Conservation (phyloP, 1,140 invertebrate genomes). For the Halesus radiatus region DNA sequence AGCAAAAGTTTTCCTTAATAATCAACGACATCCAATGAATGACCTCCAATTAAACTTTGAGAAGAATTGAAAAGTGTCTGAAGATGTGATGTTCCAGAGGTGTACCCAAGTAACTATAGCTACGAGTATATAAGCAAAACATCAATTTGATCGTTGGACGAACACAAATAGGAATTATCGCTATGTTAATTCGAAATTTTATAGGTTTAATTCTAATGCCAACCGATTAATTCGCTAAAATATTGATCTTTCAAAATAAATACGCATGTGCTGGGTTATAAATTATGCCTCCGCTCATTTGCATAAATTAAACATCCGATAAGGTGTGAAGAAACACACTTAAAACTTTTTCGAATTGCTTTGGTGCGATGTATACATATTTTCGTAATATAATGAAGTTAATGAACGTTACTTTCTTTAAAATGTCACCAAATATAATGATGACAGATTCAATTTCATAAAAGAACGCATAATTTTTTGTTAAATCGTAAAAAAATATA, state of each 20-base stretch:
- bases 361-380: neutral
- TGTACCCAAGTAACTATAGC: neutral
- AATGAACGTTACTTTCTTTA: neutral
- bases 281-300: constrained; percentile 16
- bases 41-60: neutral
- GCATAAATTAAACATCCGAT: constrained; percentile 22
- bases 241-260: constrained; percentile 8
- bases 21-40: too few species aligned
- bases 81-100: neutral
- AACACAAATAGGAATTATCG: constrained; percentile 30
- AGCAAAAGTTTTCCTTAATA: too few species aligned
- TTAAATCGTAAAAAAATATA: neutral
- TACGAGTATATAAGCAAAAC: neutral
- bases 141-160: constrained; percentile 6
- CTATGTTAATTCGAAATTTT: constrained; percentile 34
- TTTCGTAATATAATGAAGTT: neutral
- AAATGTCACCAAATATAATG: neutral
- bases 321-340: constrained; percentile 4
- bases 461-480: neutral
- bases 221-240: constrained; percentile 27
- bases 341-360: too few species aligned
- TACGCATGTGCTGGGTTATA: constrained; percentile 15
- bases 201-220: constrained; percentile 32
- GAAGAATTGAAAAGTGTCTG: neutral
- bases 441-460: too few species aligned